Evolutionary conservation across 2,797 vertebrate species (phyloP), one percentile per base, ranked within the genome.

Genomic region (Bufotes viridis): DNA sequence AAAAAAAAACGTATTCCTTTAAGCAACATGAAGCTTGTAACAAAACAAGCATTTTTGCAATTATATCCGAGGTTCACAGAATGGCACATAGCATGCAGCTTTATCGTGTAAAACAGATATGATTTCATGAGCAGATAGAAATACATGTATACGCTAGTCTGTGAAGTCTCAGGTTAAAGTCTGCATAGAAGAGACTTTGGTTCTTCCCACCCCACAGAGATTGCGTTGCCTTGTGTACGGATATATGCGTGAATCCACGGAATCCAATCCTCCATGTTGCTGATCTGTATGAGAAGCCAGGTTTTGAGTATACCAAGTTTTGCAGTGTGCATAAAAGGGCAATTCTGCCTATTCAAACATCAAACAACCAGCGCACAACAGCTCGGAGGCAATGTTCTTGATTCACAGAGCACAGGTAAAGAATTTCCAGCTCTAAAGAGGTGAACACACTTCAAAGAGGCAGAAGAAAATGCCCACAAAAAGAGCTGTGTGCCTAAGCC

Each of bases 351-450:
- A 67, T 78, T 60, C 72, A 34, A 57, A 82, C 80, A 82, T 82
- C 86, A 87, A 82, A 55, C 72, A 78, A 49, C 12, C 12, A 34
- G n/a, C 12, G 49, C 57, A 75, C 55, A 87, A 87, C 55, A 63
- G 78, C 79, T 72, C 10, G 58, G 67, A 86, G 67, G 57, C 76
- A 86, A 57, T 57, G 29, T 74, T 53, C 61, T 26, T 72, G 78
- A 75, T 81, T 60, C 42, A 13, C 55, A 74, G 57, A 79, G 63
- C 42, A 12, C 80, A 87, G 80, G 86, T 82, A 80, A 5, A 87
- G 26, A 87, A 65, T 24, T 67, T 58, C 34, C 22, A 81, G 58
- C 42, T 53, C 34, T 13, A 82, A 22, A 67, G 70, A 82, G 79
- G 79, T 67, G 70, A 67, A 76, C 18, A 10, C 17, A 75, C 29